Conservation (phyloP, 2,888 invertebrate species). For the Plebejus argus region DNA sequence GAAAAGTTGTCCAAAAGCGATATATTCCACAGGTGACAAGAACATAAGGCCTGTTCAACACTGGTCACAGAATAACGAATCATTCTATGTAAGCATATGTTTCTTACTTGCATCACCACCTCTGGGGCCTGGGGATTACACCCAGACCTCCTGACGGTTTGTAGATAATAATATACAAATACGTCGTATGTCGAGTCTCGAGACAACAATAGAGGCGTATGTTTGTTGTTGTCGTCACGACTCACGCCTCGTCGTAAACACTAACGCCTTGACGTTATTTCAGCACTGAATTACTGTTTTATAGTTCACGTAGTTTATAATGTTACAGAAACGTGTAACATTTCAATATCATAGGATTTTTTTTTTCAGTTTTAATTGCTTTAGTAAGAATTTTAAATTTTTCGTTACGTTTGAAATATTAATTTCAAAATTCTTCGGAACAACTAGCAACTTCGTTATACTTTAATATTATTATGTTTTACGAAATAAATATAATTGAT, state of each 20-base stretch:
- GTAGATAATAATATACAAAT: not conserved
- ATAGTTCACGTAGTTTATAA: not conserved
- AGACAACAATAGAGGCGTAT: conserved; percentile 6
- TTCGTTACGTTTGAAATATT: not conserved
- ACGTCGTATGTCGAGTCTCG: not conserved
- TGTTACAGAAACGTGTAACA: not conserved
- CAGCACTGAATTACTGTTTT: not conserved
- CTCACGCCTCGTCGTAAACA: not conserved
- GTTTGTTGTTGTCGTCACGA: not conserved
- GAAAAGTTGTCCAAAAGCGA: too few relatives aligned
- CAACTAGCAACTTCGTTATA: not conserved
- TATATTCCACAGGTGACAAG: too few relatives aligned
- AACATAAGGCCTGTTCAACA: too few relatives aligned
- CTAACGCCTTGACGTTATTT: not conserved
- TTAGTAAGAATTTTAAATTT: not conserved
- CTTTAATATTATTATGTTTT: too few relatives aligned
- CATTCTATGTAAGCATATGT: too few relatives aligned
- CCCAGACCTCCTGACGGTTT: not conserved
- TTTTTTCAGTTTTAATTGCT: not conserved
- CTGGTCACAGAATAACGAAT: too few relatives aligned
- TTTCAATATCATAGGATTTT: not conserved
- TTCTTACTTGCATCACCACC: not conserved
- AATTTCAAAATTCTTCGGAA: not conserved
- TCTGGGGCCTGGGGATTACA: not conserved
- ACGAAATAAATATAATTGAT: not conserved